These are phyloP conservation scores for Pluvianellus socialis DNA, from an alignment of 2,113 vertebrate genomes.

Conservation along the genomic window DNA sequence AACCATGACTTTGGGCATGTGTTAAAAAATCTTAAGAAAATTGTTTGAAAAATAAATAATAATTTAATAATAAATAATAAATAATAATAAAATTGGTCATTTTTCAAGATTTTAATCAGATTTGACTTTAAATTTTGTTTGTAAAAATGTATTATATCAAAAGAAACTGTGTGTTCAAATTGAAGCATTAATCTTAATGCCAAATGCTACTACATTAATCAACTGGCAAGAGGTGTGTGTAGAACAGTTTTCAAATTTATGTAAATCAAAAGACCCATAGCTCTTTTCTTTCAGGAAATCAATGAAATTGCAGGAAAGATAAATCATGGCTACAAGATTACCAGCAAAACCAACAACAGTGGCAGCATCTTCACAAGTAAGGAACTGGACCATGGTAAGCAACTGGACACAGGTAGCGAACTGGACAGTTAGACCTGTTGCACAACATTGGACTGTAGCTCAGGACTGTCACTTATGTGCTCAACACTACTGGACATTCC, in stretches of 20 bases:
- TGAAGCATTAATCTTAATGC: neutral
- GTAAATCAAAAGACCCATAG: neutral
- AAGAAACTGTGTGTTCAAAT: neutral
- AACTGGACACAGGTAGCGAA: neutral
- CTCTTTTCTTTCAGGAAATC: neutral
- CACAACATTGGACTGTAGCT: neutral
- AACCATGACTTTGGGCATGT: neutral
- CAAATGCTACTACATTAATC: neutral
- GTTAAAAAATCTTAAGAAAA: constrained; percentile 22
- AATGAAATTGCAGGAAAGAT: neutral
- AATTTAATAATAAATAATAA: no score
- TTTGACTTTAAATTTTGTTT: neutral
- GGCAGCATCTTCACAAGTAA: neutral
- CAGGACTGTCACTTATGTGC: neutral
- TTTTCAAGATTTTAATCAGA: constrained; percentile 15
- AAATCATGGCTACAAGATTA: neutral
- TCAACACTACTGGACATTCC: neutral
- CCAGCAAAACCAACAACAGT: neutral
- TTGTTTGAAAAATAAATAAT: neutral
- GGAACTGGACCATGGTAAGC: neutral
- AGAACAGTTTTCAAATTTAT: neutral
- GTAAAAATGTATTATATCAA: neutral
- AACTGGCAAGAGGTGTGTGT: neutral
- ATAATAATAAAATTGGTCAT: no score
- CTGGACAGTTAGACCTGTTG: neutral